Base-by-base conservation (phyloP, 1,140 invertebrate species). In the Yoshiicerus persimilis region DNA sequence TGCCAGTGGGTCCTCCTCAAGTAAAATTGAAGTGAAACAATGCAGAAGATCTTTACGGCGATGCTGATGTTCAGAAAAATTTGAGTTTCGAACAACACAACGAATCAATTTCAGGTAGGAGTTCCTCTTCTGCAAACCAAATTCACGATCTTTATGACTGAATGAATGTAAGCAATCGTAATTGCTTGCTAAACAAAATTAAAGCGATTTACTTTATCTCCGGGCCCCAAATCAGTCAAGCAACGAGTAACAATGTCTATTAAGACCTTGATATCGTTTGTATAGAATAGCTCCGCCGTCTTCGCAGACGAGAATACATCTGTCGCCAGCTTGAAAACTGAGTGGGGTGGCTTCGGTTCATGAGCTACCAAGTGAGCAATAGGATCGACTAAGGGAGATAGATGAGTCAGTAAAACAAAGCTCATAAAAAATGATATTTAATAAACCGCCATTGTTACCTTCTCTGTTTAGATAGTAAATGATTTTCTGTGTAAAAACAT, bases 201-300 rank as follows among this genome's bases (percentile, higher is more conserved):
- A 39, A 39, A 39, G 9, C 9, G 13, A 39, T 13, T 38, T 80
- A 84, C 83, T 32, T 84, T 84, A 93, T 97, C 96, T 62, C 96
- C 96, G n/a, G 97, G 95, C 75, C 96, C 95, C 87, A 98, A 94
- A 92, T 99, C 97, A 9, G 96, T 95, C 6, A 99, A 93, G 92
- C 98, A 96, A 36, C 97, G 93, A 27, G 98, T 95, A 75, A 98
- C 95, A 91, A 99, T 98, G 92, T 98, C 97, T 90, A 98, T 96
- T 34, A 98, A 93, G 47, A 98, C 97, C 93, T 96, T 97, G 4
- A 96, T 95, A 92, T 99, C 97, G 92, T 98, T 99, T 0, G 97
- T 97, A 92, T 98, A 99, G 92, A 98, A 97, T 41, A 98, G 94
- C 90, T 95, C 94, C 0, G 97, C 96, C 6, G 97, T 97, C 62